These are phyloP conservation scores for Podilymbus podiceps DNA, from an alignment of 2,113 vertebrate species.

Conservation along the genomic window DNA sequence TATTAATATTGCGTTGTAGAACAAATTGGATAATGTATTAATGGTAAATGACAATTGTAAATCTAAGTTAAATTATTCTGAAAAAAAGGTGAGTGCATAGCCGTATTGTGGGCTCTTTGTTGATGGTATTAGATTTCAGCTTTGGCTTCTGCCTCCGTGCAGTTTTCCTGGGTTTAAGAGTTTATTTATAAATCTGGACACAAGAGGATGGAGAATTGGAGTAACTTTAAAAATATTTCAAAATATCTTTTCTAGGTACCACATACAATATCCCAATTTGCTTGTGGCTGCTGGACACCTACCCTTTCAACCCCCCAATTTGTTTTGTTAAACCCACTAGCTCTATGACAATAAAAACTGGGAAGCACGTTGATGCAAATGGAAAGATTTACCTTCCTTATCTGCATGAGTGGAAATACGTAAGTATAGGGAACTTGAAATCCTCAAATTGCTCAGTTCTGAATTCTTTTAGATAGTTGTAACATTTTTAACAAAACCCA, in stretches of 20 bases:
- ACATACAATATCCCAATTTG: constrained; percentile 97
- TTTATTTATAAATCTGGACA: not conserved
- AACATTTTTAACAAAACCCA: not conserved
- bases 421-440: constrained; percentile 69
- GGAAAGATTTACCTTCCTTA: constrained; percentile 98
- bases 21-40: not conserved
- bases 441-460: not conserved
- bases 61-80: not conserved
- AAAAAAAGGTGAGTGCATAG: not conserved
- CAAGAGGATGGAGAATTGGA: not conserved
- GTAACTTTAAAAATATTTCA: constrained; percentile 17
- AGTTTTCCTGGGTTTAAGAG: not conserved
- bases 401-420: constrained; percentile 98
- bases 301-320: constrained; percentile 97
- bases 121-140: not conserved
- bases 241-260: constrained; percentile 80
- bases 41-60: not conserved
- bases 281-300: constrained; percentile 95
- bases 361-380: constrained; percentile 98
- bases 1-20: not conserved
- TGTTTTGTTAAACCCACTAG: constrained; percentile 99
- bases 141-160: not conserved
- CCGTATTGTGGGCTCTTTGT: not conserved
- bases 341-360: constrained; percentile 98
- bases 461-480: not conserved